These are phyloP conservation scores for Spheniscus humboldti DNA, from an alignment of 2,797 vertebrate genomes.

Conservation along the genomic window DNA sequence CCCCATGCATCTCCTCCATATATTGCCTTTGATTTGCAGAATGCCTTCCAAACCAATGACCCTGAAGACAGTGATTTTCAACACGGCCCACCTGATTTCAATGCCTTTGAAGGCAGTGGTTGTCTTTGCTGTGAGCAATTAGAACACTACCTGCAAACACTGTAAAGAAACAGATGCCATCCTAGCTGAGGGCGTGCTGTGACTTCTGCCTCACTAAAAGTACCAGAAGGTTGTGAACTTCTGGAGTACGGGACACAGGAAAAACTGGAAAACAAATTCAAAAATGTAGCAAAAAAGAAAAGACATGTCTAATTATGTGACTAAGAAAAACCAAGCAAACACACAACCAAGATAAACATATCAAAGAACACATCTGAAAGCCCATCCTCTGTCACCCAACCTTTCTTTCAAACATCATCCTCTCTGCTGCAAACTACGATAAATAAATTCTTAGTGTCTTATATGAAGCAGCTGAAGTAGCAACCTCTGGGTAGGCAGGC, in stretches of 20 bases:
- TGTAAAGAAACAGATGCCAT: background rate
- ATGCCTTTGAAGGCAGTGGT: background rate
- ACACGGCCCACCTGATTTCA: background rate
- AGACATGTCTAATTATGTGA: background rate
- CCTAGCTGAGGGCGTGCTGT: background rate
- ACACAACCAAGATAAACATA: background rate
- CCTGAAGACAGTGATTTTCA: background rate
- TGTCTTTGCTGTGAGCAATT: background rate
- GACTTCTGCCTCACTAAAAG: background rate
- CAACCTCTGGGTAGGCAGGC: background rate
- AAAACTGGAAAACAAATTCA: background rate
- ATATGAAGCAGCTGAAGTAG: background rate
- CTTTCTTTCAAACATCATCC: background rate
- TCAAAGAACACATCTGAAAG: background rate
- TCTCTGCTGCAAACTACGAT: background rate
- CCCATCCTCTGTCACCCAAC: background rate
- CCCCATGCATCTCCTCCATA: background rate
- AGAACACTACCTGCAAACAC: background rate
- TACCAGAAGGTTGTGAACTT: background rate
- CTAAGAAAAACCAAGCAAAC: background rate
- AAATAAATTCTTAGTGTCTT: background rate
- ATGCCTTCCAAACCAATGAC: background rate
- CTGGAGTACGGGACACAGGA: background rate
- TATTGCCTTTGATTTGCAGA: background rate
- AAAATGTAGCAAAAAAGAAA: background rate